These are phyloP conservation scores for Strix uralensis DNA, from an alignment of 2,113 vertebrate genomes.

Conservation along the genomic window DNA sequence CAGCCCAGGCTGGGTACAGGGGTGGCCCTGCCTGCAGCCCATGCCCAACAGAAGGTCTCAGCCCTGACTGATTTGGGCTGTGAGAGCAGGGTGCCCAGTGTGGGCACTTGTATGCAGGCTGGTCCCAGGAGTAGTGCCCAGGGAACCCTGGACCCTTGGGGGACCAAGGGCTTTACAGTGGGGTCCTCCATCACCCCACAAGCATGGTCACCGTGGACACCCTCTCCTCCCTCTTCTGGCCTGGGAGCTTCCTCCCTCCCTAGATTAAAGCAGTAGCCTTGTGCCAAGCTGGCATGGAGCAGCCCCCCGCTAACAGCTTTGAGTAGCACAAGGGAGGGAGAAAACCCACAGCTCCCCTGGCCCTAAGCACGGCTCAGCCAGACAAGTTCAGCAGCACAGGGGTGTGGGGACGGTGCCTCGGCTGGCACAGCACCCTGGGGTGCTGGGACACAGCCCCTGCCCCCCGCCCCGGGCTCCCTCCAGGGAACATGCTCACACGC, in stretches of 20 bases:
- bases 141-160: not conserved
- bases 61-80: not conserved
- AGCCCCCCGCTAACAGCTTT: not conserved
- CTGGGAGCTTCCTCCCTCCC: not conserved
- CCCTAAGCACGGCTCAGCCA: fast-evolving
- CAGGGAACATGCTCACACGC: not conserved
- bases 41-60: not conserved
- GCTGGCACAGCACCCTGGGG: not conserved
- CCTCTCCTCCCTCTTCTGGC: not conserved
- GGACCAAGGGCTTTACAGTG: fast-evolving
- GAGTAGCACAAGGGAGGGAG: not conserved
- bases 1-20: not conserved
- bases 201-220: not conserved
- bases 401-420: fast-evolving
- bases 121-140: not conserved
- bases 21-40: not conserved
- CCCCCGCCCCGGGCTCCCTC: not conserved
- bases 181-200: not conserved
- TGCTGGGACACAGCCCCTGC: not conserved
- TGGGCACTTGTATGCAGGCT: not conserved
- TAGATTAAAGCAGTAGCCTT: not conserved
- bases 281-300: not conserved
- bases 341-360: not conserved
- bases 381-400: not conserved
- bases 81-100: not conserved